These are phyloP conservation scores for Scopus umbretta DNA, from an alignment of 2,113 vertebrate genomes.

Conservation along the genomic window DNA sequence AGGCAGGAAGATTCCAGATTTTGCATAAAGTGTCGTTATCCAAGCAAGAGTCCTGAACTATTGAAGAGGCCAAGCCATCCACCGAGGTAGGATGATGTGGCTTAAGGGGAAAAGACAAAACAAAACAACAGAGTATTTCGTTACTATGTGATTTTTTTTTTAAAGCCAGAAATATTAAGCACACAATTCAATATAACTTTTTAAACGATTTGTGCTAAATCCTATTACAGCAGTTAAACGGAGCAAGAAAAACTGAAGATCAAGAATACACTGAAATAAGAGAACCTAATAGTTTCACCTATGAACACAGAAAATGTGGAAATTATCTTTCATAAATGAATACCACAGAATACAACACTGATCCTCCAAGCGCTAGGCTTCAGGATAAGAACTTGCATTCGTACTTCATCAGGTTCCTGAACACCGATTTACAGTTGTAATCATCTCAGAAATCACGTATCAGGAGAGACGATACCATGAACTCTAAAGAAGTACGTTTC, in stretches of 20 bases:
- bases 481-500: background rate
- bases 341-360: background rate
- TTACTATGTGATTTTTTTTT: background rate
- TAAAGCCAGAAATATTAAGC: background rate
- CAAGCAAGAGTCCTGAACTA: conserved; percentile 23
- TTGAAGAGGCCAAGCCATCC: conserved; percentile 20
- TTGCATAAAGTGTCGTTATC: conserved; percentile 50
- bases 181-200: background rate
- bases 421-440: background rate
- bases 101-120: conserved; percentile 3
- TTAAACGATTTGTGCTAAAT: background rate
- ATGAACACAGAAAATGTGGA: background rate
- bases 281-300: background rate
- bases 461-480: background rate
- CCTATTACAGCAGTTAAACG: background rate
- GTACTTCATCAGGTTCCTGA: background rate
- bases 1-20: conserved; percentile 57
- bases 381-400: background rate
- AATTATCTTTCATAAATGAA: background rate
- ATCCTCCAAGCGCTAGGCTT: background rate
- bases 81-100: conserved; percentile 23
- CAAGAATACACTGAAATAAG: background rate
- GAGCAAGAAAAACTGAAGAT: background rate
- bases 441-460: background rate
- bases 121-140: background rate